Evolutionary conservation across 64 coral and sea anemone genomes (phyloP).

Genomic region (Dendrophyllia cribrosa): DNA sequence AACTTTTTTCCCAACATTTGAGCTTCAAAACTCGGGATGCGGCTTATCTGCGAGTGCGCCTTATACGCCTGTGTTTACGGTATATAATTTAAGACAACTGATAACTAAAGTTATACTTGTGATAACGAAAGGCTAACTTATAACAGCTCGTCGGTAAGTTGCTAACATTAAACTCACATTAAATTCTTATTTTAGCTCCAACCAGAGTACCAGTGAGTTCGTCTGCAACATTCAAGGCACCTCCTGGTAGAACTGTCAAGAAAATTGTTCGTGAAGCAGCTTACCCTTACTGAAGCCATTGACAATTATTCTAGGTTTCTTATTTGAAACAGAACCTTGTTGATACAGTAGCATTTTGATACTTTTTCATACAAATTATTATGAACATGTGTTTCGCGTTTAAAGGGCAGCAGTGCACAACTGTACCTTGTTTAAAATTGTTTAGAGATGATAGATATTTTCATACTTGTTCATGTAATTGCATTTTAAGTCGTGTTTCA

Average conservation of each 20-base stretch:
- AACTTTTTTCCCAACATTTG: no score
- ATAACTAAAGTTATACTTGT: background rate
- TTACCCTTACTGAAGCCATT: constrained; percentile 65
- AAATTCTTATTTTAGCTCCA: constrained; percentile 81
- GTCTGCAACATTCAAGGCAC: constrained; percentile 70
- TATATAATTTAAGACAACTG: no score
- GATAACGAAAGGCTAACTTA: background rate
- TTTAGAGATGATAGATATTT: constrained; percentile 28
- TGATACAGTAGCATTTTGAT: background rate
- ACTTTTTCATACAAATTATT: constrained; percentile 8
- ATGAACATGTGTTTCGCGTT: background rate
- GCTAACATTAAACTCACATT: constrained; percentile 43
- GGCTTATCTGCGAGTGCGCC: no score
- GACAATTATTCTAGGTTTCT: background rate
- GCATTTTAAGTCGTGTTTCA: background rate
- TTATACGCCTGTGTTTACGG: no score
- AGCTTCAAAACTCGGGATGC: no score
- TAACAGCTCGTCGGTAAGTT: background rate
- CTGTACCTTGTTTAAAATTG: background rate
- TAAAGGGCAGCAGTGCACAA: background rate
- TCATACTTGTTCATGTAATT: background rate
- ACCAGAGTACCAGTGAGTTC: constrained; percentile 46
- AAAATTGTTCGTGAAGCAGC: constrained; percentile 80
- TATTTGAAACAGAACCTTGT: background rate
- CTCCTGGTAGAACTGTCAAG: constrained; percentile 58